Conservation (phyloP, 2,888 invertebrate genomes). For the Cyclophora punctaria region DNA sequence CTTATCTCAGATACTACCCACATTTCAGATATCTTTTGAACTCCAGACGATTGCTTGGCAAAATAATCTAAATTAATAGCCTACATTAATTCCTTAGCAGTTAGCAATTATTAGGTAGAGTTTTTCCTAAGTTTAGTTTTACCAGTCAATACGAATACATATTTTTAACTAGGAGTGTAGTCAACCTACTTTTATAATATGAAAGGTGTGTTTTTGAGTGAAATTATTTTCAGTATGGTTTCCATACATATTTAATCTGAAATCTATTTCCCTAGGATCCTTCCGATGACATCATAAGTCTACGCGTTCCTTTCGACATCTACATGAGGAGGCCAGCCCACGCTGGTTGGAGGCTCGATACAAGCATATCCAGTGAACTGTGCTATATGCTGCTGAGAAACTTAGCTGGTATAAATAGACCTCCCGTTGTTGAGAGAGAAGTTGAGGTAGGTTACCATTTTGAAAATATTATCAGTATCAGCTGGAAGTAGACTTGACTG, state of each 20-base stretch:
- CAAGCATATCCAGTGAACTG: slow-evolving; percentile 22
- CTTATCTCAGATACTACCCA: too few relatives aligned
- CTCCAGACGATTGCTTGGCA: too few relatives aligned
- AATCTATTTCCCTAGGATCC: slow-evolving; percentile 23
- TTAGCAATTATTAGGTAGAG: too few relatives aligned
- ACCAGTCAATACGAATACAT: too few relatives aligned
- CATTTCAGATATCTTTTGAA: too few relatives aligned
- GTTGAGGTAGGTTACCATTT: slow-evolving; percentile 29
- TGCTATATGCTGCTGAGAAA: slow-evolving; percentile 33
- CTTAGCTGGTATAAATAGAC: slow-evolving; percentile 25
- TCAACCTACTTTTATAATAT: too few relatives aligned
- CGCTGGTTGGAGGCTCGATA: slow-evolving; percentile 23
- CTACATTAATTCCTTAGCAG: too few relatives aligned
- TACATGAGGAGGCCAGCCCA: slow-evolving; percentile 34
- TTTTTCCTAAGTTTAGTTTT: too few relatives aligned
- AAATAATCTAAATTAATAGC: too few relatives aligned
- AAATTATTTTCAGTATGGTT: background rate
- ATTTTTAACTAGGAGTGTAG: too few relatives aligned
- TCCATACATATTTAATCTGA: background rate
- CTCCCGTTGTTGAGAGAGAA: slow-evolving; percentile 25
- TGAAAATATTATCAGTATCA: background rate
- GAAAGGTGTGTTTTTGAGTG: too few relatives aligned
- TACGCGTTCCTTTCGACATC: slow-evolving; percentile 29
- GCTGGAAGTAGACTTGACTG: background rate
- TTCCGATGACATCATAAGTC: slow-evolving; percentile 33